Evolutionary conservation across 2,113 vertebrate genomes (phyloP).

Genomic region (Cavia aperea): DNA sequence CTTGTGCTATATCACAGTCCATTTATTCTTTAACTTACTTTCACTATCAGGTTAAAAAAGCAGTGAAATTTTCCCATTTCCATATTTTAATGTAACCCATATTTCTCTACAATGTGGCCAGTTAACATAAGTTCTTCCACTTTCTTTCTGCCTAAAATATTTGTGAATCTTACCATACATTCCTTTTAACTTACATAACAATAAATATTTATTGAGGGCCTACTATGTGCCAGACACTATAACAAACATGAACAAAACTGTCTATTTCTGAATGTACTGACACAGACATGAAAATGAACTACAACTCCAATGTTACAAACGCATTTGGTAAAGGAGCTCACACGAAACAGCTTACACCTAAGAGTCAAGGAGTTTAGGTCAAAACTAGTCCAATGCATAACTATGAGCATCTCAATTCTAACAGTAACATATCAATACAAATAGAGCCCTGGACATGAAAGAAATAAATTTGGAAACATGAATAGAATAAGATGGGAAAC

Average conservation of each 20-base stretch:
- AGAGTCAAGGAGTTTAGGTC: not conserved
- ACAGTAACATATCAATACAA: not conserved
- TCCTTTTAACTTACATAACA: not conserved
- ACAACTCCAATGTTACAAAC: not conserved
- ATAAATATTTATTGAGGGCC: not conserved
- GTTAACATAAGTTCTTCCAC: not conserved
- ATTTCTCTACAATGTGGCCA: not conserved
- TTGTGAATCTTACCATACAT: not conserved
- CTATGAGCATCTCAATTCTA: not conserved
- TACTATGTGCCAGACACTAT: not conserved
- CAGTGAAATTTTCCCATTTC: not conserved
- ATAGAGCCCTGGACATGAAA: not conserved
- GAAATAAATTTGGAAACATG: not conserved
- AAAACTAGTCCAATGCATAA: not conserved
- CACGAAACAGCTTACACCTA: not conserved
- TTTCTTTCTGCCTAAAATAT: not conserved
- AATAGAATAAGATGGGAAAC: not conserved
- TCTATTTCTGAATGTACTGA: not conserved
- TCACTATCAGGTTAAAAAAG: not conserved
- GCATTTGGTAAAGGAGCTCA: not conserved
- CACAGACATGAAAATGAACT: not conserved
- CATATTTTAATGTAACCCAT: not conserved
- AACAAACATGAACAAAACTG: not conserved
- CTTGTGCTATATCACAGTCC: not conserved
- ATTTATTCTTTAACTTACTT: not conserved